Base-by-base conservation (phyloP, 2,797 vertebrate genomes). In the Philypnodon macrostomus region DNA sequence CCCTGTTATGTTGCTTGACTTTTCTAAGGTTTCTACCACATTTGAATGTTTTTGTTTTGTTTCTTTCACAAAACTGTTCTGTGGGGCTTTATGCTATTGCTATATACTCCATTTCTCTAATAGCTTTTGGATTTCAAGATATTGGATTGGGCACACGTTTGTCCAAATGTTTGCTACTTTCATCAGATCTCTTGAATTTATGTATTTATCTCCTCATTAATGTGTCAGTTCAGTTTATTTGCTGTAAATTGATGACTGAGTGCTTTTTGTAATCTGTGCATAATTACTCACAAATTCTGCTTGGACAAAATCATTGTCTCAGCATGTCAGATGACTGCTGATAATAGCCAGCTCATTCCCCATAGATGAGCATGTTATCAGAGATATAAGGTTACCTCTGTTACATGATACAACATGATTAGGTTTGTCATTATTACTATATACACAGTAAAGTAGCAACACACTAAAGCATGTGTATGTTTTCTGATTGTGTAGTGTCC, bases 211-310 rank as follows among this genome's bases (percentile, higher is more conserved):
- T n/a, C 2, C 46, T 72, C 47, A 70, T 71, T 66, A 73, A 33
- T 10, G n/a, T 69, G 57, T 46, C 63, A 18, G 19, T 62, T 69
- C 30, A 13, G 39, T 68, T 72, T 59, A 63, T 53, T 70, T 18
- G 23, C 46, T 48, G 6, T 5, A 4, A 31, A 55, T 56, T 69
- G 54, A 67, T 67, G 41, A 67, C 34, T 9, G 48, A 48, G 33
- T 61, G 9, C 15, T 54, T 68, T 77, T 62, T 35, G 33, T 55
- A 26, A 32, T 32, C 3, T 59, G 36, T 70, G 48, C 44, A 47
- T 64, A 63, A 70, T 50, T 54, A 27, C 42, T 63, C 33, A 37
- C 47, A 49, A 57, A 18, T 53, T 72, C 38, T 67, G 49, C 40
- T 30, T 12, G 24, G 29, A 48, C 34, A 41, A 44, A 45, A 21